Conservation (phyloP, 1,140 invertebrate genomes). For the Atta colombica region DNA sequence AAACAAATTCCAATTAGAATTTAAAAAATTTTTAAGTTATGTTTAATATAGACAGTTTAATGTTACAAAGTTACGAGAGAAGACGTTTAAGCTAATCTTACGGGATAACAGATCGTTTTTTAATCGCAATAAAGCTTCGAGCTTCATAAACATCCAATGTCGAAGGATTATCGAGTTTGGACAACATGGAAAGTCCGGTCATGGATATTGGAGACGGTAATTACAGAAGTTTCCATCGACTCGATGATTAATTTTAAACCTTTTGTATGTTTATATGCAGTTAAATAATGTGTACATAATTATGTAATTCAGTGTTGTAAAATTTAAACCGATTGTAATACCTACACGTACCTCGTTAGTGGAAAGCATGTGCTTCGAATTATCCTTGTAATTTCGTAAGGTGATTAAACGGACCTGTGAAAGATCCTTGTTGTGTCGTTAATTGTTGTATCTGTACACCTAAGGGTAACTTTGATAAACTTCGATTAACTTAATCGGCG, state of each 20-base stretch:
- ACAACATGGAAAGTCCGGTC: not conserved
- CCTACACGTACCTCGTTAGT: conserved; percentile 76
- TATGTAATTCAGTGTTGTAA: conserved; percentile 77
- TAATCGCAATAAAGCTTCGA: conserved; percentile 19
- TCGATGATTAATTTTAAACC: conserved; percentile 77
- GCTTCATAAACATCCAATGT: conserved; percentile 5
- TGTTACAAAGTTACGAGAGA: not conserved
- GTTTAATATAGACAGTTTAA: not conserved
- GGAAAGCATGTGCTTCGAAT: conserved; percentile 74
- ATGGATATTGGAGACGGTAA: conserved; percentile 3
- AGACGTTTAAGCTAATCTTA: not conserved
- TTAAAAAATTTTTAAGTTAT: not conserved
- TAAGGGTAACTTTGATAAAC: conserved; percentile 1
- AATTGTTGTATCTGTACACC: not conserved
- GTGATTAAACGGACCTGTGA: conserved; percentile 77
- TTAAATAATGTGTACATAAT: conserved; percentile 80
- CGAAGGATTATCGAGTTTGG: conserved; percentile 8
- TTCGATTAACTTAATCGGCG: conserved; percentile 12
- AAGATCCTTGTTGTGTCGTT: conserved; percentile 40
- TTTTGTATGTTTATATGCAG: conserved; percentile 84
- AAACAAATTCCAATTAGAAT: too few relatives aligned
- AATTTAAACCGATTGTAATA: conserved; percentile 77
- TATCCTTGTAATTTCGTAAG: conserved; percentile 77
- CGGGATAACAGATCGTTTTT: conserved; percentile 24
- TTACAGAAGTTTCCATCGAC: conserved; percentile 59